Percentiles rank a stretch among this genome's conserved stretches.
phyloP scores from a whole-genome alignment of 2,797 vertebrate genomes.

The Danio choprae region DNA sequence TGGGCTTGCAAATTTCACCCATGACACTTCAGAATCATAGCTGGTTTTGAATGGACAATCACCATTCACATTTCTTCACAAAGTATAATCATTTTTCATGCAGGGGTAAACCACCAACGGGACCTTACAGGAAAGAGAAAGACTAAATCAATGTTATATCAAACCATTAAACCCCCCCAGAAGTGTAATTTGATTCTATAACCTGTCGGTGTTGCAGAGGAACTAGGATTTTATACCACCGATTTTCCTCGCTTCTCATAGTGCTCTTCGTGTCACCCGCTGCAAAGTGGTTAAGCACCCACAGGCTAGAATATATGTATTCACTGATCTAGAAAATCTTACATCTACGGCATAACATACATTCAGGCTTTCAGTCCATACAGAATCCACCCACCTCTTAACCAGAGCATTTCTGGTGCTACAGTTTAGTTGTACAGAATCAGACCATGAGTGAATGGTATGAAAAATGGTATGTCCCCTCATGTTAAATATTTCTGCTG shows the following conservation, averaged over 20 bases:
- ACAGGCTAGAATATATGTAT: background rate
- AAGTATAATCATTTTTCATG: background rate
- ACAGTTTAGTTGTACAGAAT: too few species aligned
- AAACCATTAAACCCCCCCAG: background rate
- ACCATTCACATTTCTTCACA: background rate
- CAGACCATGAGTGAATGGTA: too few species aligned
- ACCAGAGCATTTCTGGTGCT: conserved; percentile 1
- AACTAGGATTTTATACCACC: background rate
- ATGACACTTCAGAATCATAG: background rate
- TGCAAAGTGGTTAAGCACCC: conserved; percentile 3
- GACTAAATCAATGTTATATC: background rate
- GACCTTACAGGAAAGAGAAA: background rate
- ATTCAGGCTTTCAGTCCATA: background rate
- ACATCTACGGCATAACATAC: conserved; percentile 14
- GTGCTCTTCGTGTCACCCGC: background rate
- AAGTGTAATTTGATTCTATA: background rate
- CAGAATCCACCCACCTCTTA: conserved; percentile 13
- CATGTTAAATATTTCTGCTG: too few species aligned
- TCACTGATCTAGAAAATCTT: background rate
- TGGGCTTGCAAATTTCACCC: background rate
- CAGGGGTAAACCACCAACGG: background rate
- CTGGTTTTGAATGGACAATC: background rate
- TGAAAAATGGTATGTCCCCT: too few species aligned
- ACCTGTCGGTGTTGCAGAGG: conserved; percentile 14
- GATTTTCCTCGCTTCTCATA: background rate